Evolutionary conservation across 2,888 invertebrate species (phyloP), one percentile per base, ranked within the genome.

Genomic region (Holacanthella duospinosa): DNA sequence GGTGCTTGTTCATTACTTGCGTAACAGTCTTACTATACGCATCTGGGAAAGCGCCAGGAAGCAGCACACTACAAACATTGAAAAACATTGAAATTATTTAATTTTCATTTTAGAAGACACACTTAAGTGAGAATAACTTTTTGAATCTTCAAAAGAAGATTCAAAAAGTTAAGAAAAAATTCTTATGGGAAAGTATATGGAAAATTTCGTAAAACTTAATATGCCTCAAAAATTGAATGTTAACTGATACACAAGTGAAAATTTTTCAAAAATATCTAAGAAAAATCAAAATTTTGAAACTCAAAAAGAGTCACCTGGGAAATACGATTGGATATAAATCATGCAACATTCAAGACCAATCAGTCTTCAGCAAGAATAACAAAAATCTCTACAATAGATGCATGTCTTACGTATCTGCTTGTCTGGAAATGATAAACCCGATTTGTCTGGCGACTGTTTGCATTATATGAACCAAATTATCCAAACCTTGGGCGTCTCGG

Each of bases 351-450:
- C n/a, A n/a, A n/a, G n/a, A n/a, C n/a, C n/a, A n/a, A n/a, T n/a
- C n/a, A n/a, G n/a, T n/a, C n/a, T n/a, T n/a, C n/a, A n/a, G n/a
- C n/a, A n/a, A n/a, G n/a, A n/a, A n/a, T n/a, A n/a, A n/a, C n/a
- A n/a, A n/a, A n/a, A n/a, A n/a, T n/a, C n/a, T n/a, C n/a, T n/a
- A n/a, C n/a, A n/a, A n/a, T n/a, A n/a, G n/a, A n/a, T n/a, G n/a
- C n/a, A n/a, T n/a, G n/a, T n/a, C 36, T 36, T 36, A 57, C 58
- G 9, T 44, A 27, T 58, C 58, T 9, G 26, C 4, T 19, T 59
- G 63, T 12, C 6, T 24, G 2, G 55, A 1, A 25, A 64, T 44
- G 1, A 43, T n/a, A 16, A 64, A 55, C 9, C 59, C 21, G 1
- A 63, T 4, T 21, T 54, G 59, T 3, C 16, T 29, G 2, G 29